Evolutionary conservation across 2,113 vertebrate species (phyloP).

Genomic region (Tenrec ecaudatus): DNA sequence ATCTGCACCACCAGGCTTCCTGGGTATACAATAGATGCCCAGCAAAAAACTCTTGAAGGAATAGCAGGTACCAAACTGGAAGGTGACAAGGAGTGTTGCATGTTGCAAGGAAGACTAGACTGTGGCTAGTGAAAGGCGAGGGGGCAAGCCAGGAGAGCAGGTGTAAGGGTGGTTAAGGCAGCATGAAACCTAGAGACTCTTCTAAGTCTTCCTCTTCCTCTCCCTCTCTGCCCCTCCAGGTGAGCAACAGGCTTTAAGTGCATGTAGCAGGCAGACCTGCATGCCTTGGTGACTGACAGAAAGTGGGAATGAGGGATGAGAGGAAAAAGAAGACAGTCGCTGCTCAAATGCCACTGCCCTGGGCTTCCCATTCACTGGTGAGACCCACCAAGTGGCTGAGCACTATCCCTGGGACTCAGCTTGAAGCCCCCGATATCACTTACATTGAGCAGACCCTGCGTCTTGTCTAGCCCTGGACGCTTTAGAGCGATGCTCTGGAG

Average conservation of each 20-base stretch:
- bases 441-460: neutral
- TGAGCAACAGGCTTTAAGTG: neutral
- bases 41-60: neutral
- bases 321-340: neutral
- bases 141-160: neutral
- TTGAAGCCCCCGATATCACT: neutral
- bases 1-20: no score
- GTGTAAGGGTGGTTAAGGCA: neutral
- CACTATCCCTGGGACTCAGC: neutral
- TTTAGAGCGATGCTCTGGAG: neutral
- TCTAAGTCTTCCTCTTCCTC: slow-evolving; percentile 61
- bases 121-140: neutral
- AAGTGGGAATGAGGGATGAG: neutral
- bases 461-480: neutral
- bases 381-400: neutral
- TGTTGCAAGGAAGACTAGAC: neutral
- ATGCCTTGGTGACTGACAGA: neutral
- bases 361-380: neutral
- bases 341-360: neutral
- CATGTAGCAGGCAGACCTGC: neutral
- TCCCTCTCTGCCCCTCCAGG: neutral
- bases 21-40: neutral
- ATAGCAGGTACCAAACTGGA: neutral
- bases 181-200: neutral
- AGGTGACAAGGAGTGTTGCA: neutral